These are phyloP conservation scores for Enteromius argenteus DNA, from an alignment of 2,797 vertebrate species.

Conservation along the genomic window DNA sequence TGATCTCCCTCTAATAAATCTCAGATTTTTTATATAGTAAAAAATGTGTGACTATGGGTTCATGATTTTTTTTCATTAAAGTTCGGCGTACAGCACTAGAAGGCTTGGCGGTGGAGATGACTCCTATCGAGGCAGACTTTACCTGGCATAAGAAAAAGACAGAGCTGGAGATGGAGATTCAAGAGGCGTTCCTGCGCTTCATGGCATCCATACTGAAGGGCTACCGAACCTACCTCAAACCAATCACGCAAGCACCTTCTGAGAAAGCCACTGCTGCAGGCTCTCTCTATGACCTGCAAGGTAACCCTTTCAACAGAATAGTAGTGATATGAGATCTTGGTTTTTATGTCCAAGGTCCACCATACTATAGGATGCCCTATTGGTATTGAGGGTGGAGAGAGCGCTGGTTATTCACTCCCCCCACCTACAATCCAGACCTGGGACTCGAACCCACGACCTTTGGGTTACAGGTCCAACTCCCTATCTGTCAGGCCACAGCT, in stretches of 20 bases:
- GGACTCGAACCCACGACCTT: too few relatives aligned
- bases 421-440: too few relatives aligned
- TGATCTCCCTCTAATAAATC: neutral
- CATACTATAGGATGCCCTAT: neutral
- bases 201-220: conserved; percentile 98
- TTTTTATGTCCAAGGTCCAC: neutral
- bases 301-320: conserved; percentile 69
- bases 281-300: conserved; percentile 94
- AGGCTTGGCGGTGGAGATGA: conserved; percentile 88
- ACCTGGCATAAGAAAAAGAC: conserved; percentile 95
- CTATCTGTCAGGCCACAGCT: too few relatives aligned
- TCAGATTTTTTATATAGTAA: neutral
- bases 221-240: conserved; percentile 93
- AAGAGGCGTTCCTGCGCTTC: conserved; percentile 94
- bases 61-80: conserved; percentile 46
- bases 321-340: neutral
- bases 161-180: conserved; percentile 95
- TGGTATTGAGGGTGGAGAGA: too few relatives aligned
- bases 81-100: conserved; percentile 83
- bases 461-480: too few relatives aligned
- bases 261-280: conserved; percentile 94
- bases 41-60: neutral
- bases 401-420: too few relatives aligned
- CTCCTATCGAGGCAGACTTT: conserved; percentile 95
- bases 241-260: conserved; percentile 94